A percentile compares a stretch with the other conserved stretches of the same genome.
Conservation (phyloP, 2,888 invertebrate species). For the Torymus auratus region DNA sequence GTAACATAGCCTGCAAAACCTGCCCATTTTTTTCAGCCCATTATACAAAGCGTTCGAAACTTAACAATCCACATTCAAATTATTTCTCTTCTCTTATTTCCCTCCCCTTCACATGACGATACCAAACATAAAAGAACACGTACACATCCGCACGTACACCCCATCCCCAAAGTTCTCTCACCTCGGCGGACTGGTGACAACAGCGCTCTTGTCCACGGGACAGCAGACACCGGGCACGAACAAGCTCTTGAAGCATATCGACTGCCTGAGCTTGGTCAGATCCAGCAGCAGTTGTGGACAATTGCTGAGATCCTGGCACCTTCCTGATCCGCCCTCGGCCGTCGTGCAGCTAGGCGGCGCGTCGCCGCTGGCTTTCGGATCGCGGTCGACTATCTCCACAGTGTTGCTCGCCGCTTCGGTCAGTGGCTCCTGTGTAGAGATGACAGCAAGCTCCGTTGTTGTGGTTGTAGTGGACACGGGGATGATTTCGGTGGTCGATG, state of each 20-base stretch:
- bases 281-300: conserved; percentile 91
- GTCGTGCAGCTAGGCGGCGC: conserved; percentile 83
- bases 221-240: conserved; percentile 96
- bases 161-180: not conserved
- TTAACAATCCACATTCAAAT: no score
- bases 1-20: no score
- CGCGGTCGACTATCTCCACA: conserved; percentile 40
- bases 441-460: conserved; percentile 66
- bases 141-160: no score
- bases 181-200: conserved; percentile 63
- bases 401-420: conserved; percentile 39
- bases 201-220: conserved; percentile 77
- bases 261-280: conserved; percentile 88
- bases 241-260: conserved; percentile 92
- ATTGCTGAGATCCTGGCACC: conserved; percentile 91
- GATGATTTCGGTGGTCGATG: conserved; percentile 5
- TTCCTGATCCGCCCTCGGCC: conserved; percentile 87
- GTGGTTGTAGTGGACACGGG: conserved; percentile 71
- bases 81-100: no score
- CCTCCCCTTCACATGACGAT: no score
- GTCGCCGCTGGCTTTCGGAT: conserved; percentile 44
- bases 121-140: no score
- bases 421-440: not conserved
- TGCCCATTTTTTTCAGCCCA: no score
- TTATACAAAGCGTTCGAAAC: no score